These are phyloP conservation scores for Alviniconcha strummeri DNA, from an alignment of 2,888 invertebrate species.

Conservation along the genomic window DNA sequence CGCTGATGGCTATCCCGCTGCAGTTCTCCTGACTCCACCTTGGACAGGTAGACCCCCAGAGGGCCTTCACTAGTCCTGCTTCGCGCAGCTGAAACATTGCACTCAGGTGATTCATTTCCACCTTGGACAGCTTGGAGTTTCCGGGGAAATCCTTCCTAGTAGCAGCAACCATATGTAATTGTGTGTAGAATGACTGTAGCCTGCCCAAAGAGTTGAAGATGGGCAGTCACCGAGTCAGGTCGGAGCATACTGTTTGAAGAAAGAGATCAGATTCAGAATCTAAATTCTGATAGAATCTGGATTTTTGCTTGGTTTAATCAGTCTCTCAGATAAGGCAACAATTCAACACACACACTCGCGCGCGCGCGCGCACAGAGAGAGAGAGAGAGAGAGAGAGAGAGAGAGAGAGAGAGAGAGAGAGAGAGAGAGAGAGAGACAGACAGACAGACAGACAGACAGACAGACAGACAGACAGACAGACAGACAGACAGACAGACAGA, in stretches of 20 bases:
- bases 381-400: background rate
- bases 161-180: no score
- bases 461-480: background rate
- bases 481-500: background rate
- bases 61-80: conserved; percentile 44
- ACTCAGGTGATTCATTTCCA: no score
- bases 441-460: no score
- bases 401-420: background rate
- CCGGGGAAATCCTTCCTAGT: no score
- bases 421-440: background rate
- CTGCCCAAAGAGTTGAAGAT: no score
- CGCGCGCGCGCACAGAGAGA: background rate
- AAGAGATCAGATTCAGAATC: no score
- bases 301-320: no score
- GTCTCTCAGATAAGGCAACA: background rate
- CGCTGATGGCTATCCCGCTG: conserved; percentile 84
- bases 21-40: conserved; percentile 77
- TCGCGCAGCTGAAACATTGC: background rate
- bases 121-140: no score
- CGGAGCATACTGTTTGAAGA: no score
- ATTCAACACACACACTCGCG: background rate
- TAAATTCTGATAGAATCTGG: no score
- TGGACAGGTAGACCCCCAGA: conserved; percentile 56
- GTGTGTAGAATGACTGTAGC: no score
- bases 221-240: no score